Evolutionary conservation across 2,888 invertebrate species (phyloP).

Genomic region (Harpalus rubripes): DNA sequence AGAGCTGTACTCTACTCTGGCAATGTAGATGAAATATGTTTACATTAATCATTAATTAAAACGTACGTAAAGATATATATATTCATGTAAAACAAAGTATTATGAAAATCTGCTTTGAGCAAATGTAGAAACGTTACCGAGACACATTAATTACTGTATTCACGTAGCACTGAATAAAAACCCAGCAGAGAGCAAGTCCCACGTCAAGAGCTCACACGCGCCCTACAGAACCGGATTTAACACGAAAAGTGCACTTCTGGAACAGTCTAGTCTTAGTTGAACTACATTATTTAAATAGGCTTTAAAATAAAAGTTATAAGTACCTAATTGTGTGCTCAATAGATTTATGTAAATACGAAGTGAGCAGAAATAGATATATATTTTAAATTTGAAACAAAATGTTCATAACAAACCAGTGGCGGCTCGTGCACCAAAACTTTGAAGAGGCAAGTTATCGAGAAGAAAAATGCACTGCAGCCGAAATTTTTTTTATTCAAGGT

Average conservation of each 20-base stretch:
- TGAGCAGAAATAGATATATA: too few relatives aligned
- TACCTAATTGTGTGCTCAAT: too few relatives aligned
- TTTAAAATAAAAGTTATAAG: too few relatives aligned
- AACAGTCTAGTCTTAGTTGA: background rate
- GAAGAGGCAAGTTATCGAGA: too few relatives aligned
- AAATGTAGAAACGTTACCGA: slow-evolving; percentile 32
- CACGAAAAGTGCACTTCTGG: background rate
- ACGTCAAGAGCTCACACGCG: slow-evolving; percentile 11
- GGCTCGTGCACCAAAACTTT: too few relatives aligned
- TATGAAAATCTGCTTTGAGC: slow-evolving; percentile 17
- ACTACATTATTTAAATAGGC: too few relatives aligned
- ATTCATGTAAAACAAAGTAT: slow-evolving; percentile 29
- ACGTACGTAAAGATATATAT: slow-evolving; percentile 2
- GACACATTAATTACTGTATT: slow-evolving; percentile 42
- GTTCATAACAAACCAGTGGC: too few relatives aligned
- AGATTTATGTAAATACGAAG: too few relatives aligned
- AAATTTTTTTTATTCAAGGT: too few relatives aligned
- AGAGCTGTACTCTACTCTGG: background rate
- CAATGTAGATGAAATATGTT: slow-evolving; percentile 23
- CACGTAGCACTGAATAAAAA: slow-evolving; percentile 31
- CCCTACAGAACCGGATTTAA: background rate
- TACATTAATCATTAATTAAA: slow-evolving; percentile 30
- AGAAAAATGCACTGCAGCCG: too few relatives aligned
- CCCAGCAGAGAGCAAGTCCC: slow-evolving; percentile 1
- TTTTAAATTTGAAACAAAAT: too few relatives aligned